Percentiles rank a stretch among this genome's conserved stretches.
These are phyloP conservation scores for Micrastur ruficollis DNA, from an alignment of 2,797 vertebrate species.

Conservation along the genomic window DNA sequence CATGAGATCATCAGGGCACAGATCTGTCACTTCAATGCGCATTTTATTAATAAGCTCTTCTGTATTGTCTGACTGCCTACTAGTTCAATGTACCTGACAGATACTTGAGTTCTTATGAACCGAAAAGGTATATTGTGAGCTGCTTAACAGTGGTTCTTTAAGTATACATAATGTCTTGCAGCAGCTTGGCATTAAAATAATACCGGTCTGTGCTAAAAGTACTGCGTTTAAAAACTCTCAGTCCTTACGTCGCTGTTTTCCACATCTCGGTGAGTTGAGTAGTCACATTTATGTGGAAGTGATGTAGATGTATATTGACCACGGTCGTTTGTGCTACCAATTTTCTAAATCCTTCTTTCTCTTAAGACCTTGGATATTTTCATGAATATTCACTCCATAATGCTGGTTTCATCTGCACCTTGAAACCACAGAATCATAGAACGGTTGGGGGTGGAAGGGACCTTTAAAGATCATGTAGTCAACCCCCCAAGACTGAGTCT, in stretches of 20 bases:
- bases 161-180: accelerated
- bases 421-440: too few relatives aligned
- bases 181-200: not conserved
- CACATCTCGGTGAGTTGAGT: accelerated
- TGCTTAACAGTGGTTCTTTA: too few relatives aligned
- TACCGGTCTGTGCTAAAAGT: not conserved
- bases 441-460: too few relatives aligned
- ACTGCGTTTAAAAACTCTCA: not conserved
- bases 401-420: not conserved
- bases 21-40: not conserved
- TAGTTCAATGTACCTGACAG: accelerated
- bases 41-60: not conserved
- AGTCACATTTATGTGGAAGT: accelerated
- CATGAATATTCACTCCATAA: not conserved
- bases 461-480: too few relatives aligned
- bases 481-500: too few relatives aligned
- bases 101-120: not conserved
- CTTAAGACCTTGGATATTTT: not conserved
- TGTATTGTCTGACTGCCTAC: accelerated
- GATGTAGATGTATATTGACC: not conserved
- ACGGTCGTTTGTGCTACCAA: accelerated
- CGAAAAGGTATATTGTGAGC: not conserved
- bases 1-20: not conserved
- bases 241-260: not conserved
- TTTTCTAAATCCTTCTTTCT: not conserved